Evolutionary conservation across 2,113 vertebrate genomes (phyloP).

Genomic region (Elgaria multicarinata): DNA sequence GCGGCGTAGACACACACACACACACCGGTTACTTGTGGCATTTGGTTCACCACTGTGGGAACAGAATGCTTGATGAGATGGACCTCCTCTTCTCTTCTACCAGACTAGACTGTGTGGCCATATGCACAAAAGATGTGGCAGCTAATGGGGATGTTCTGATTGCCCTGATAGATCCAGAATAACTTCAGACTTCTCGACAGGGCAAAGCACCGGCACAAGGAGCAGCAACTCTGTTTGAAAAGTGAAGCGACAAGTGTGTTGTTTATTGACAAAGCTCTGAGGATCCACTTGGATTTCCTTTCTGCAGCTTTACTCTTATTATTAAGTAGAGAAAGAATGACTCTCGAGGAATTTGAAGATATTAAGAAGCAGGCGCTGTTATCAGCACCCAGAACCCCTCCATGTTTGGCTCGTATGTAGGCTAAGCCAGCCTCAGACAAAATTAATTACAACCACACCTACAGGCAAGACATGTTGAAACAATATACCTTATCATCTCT

Average conservation of each 20-base stretch:
- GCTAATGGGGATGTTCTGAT: neutral
- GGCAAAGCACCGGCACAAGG: too few relatives aligned
- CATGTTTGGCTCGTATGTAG: neutral
- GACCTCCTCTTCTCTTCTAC: neutral
- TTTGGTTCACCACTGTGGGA: neutral
- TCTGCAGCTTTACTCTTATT: neutral
- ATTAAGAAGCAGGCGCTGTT: neutral
- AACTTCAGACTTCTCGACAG: neutral
- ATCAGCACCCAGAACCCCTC: neutral
- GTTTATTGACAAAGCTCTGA: neutral
- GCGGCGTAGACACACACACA: too few relatives aligned
- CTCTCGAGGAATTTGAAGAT: neutral
- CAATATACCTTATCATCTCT: neutral
- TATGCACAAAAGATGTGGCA: neutral
- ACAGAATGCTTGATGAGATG: too few relatives aligned
- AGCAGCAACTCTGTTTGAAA: neutral
- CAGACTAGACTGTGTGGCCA: neutral
- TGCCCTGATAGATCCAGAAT: neutral
- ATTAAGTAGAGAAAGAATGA: neutral
- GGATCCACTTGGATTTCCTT: neutral
- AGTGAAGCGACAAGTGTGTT: neutral
- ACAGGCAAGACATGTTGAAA: neutral
- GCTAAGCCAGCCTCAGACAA: neutral
- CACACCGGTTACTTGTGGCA: neutral
- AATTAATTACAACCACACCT: constrained; percentile 14